Evolutionary conservation across 1,140 invertebrate species (phyloP).

Genomic region (Hyles vespertilio): DNA sequence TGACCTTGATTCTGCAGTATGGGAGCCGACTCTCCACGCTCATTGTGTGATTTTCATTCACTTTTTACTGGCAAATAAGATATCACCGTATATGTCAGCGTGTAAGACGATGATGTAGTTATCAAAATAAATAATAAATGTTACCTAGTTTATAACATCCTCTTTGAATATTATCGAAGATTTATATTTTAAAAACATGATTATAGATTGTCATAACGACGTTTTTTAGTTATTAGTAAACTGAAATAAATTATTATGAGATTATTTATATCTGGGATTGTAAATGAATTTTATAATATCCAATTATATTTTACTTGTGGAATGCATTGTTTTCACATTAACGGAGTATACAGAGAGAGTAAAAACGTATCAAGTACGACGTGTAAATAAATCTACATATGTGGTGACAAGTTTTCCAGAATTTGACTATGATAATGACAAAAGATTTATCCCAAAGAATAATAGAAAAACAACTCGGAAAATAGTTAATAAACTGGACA

Average conservation of each 20-base stretch:
- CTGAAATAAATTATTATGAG: not conserved
- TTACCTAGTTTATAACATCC: not conserved
- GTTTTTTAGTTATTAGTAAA: no score
- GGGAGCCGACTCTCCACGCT: constrained; percentile 41
- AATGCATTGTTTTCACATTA: constrained; percentile 32
- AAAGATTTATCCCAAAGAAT: not conserved
- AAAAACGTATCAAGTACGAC: constrained; percentile 54
- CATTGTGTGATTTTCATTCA: constrained; percentile 52
- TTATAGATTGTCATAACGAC: no score
- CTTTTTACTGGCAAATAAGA: constrained; percentile 40
- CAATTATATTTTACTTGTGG: constrained; percentile 32
- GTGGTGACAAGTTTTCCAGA: constrained; percentile 49
- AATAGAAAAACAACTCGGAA: not conserved
- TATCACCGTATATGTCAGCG: constrained; percentile 12
- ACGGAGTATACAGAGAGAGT: constrained; percentile 30
- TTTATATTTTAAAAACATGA: not conserved
- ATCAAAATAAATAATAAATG: not conserved
- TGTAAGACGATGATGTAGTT: no score
- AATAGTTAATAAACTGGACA: not conserved
- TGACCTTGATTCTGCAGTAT: constrained; percentile 50
- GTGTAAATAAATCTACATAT: constrained; percentile 49
- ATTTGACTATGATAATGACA: constrained; percentile 25
- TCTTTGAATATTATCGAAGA: not conserved
- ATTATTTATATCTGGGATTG: constrained; percentile 1
- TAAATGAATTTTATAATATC: constrained; percentile 40